phyloP scores from a whole-genome alignment of 2,113 vertebrate genomes.

The Labrus mixtus region DNA sequence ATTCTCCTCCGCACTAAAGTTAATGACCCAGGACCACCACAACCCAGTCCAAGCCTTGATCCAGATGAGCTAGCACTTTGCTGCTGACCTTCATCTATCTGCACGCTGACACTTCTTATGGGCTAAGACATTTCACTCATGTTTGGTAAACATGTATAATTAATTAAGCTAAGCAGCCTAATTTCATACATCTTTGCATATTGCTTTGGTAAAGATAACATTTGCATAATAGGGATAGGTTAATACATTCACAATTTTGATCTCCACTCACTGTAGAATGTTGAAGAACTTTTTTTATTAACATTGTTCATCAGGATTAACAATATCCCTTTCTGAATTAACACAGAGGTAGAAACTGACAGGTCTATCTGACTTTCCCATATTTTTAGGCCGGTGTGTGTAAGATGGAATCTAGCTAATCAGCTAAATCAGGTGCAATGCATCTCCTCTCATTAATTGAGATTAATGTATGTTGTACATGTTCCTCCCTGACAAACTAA shows the following conservation, averaged over 20 bases:
- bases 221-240: background rate
- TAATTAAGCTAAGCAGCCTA: background rate
- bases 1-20: constrained; percentile 72
- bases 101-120: background rate
- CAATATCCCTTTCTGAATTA: background rate
- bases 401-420: too few relatives aligned
- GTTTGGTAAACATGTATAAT: constrained; percentile 3
- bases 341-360: background rate
- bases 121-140: background rate
- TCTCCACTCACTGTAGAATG: background rate
- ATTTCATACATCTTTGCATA: constrained; percentile 21
- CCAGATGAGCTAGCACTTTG: constrained; percentile 63
- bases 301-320: background rate
- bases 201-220: background rate
- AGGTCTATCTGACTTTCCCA: background rate
- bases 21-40: constrained; percentile 70
- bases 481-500: too few relatives aligned
- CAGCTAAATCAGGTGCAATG: too few relatives aligned
- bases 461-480: too few relatives aligned
- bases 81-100: constrained; percentile 65
- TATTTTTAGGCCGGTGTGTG: background rate
- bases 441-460: too few relatives aligned
- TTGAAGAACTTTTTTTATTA: too few relatives aligned
- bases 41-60: constrained; percentile 25
- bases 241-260: too few relatives aligned